These are phyloP conservation scores for Sinocyclocheilus rhinocerous DNA, from an alignment of 2,113 vertebrate genomes.

Conservation along the genomic window DNA sequence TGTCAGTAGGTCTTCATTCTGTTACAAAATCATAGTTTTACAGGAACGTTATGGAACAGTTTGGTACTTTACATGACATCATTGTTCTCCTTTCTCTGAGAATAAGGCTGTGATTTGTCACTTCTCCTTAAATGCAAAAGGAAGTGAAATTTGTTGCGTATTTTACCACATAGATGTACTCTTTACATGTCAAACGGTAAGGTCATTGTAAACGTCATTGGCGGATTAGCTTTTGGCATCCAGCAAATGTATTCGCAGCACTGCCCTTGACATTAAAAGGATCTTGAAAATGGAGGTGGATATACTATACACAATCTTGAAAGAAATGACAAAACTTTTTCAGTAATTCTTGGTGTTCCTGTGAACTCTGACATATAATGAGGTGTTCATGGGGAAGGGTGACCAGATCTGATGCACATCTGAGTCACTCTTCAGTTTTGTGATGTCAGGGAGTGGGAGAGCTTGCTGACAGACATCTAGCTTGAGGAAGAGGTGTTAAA, in stretches of 20 bases:
- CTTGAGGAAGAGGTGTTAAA: constrained; percentile 26
- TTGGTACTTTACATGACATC: not conserved
- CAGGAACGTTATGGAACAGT: too few species aligned
- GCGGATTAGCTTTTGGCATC: not conserved
- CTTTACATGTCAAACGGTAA: not conserved
- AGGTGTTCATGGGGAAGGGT: not conserved
- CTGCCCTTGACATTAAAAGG: not conserved
- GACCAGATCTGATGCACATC: not conserved
- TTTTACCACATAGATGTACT: constrained; percentile 10
- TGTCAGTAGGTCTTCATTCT: not conserved
- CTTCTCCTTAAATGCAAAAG: not conserved
- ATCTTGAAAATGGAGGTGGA: not conserved
- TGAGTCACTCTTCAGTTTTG: not conserved
- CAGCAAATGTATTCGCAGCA: not conserved
- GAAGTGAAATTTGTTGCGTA: not conserved
- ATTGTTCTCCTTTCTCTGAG: constrained; percentile 1
- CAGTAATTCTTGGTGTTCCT: not conserved
- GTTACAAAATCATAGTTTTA: not conserved
- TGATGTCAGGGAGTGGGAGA: constrained; percentile 31
- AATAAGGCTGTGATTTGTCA: not conserved
- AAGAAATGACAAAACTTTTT: not conserved
- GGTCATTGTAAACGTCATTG: not conserved
- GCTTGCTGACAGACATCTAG: constrained; percentile 19
- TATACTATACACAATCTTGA: not conserved
- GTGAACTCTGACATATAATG: not conserved